These are phyloP conservation scores for Solea senegalensis DNA, from an alignment of 2,113 vertebrate species.

Conservation along the genomic window DNA sequence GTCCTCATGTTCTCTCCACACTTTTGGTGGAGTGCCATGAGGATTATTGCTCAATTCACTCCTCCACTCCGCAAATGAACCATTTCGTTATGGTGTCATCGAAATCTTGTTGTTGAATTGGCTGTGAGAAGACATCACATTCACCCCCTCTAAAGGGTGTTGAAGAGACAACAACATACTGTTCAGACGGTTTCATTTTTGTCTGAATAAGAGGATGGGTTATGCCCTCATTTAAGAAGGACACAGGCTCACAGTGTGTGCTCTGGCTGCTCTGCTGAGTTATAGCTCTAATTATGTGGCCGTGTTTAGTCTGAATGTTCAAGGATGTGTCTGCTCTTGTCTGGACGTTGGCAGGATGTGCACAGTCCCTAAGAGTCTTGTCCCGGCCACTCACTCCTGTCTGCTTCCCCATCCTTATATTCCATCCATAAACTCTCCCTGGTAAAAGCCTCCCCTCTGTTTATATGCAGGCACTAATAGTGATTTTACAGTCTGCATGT, in stretches of 20 bases:
- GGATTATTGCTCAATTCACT: slow-evolving; percentile 1
- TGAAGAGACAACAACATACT: slow-evolving; percentile 21
- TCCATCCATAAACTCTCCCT: slow-evolving; percentile 51
- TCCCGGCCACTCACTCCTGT: slow-evolving; percentile 53
- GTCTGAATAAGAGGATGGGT: slow-evolving; percentile 34
- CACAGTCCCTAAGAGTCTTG: slow-evolving; percentile 35
- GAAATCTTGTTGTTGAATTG: neutral
- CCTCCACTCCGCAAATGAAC: neutral
- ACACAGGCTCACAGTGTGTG: slow-evolving; percentile 34
- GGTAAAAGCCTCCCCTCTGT: slow-evolving; percentile 55
- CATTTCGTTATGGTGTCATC: no score
- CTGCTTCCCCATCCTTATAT: slow-evolving; percentile 20
- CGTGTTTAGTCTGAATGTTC: slow-evolving; percentile 73
- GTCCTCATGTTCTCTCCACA: slow-evolving; percentile 2
- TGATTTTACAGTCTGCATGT: slow-evolving; percentile 53
- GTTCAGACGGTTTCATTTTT: slow-evolving; percentile 48
- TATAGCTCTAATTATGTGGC: slow-evolving; percentile 68
- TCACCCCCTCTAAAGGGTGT: slow-evolving; percentile 20
- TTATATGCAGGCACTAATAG: slow-evolving; percentile 57
- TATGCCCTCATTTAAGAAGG: slow-evolving; percentile 51
- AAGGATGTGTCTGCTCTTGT: slow-evolving; percentile 67
- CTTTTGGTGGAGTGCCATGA: neutral
- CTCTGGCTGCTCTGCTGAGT: slow-evolving; percentile 54
- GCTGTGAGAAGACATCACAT: neutral
- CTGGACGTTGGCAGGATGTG: slow-evolving; percentile 51